phyloP scores from a whole-genome alignment of 2,113 vertebrate genomes.

The Andinoacara biseriatus region DNA sequence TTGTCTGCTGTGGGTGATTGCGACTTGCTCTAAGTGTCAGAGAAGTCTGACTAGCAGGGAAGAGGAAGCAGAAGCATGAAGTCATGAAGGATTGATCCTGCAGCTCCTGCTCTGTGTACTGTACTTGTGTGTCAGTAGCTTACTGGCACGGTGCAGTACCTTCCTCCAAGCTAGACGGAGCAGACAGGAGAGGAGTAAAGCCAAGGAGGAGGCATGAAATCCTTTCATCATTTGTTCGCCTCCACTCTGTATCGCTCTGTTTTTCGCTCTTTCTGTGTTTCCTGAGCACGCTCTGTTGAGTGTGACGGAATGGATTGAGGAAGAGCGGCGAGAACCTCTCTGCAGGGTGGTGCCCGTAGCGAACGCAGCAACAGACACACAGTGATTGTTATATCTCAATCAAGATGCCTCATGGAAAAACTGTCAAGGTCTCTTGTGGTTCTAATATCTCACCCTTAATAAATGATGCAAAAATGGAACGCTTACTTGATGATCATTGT shows the following conservation, averaged over 20 bases:
- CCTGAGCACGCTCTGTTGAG: constrained; percentile 46
- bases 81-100: constrained; percentile 36
- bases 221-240: constrained; percentile 61
- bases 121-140: constrained; percentile 54
- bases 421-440: constrained; percentile 47
- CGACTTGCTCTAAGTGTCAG: constrained; percentile 23
- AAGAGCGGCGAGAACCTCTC: constrained; percentile 17
- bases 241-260: constrained; percentile 42
- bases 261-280: constrained; percentile 45
- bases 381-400: constrained; percentile 58
- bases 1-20: constrained; percentile 13
- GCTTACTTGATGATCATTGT: constrained; percentile 76
- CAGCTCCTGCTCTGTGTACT: constrained; percentile 32
- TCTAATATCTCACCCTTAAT: constrained; percentile 68
- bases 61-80: constrained; percentile 20
- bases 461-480: constrained; percentile 54
- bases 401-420: constrained; percentile 23
- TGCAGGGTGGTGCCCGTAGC: constrained; percentile 31
- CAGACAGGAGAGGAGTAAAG: constrained; percentile 52
- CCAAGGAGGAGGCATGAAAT: constrained; percentile 61
- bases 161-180: constrained; percentile 49
- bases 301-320: constrained; percentile 55
- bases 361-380: constrained; percentile 1
- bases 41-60: constrained; percentile 21
- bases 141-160: constrained; percentile 42